A percentile compares a stretch with the other conserved stretches of the same genome.
Evolutionary conservation across 2,113 vertebrate genomes (phyloP).

Genomic region (Pangasianodon gigas): DNA sequence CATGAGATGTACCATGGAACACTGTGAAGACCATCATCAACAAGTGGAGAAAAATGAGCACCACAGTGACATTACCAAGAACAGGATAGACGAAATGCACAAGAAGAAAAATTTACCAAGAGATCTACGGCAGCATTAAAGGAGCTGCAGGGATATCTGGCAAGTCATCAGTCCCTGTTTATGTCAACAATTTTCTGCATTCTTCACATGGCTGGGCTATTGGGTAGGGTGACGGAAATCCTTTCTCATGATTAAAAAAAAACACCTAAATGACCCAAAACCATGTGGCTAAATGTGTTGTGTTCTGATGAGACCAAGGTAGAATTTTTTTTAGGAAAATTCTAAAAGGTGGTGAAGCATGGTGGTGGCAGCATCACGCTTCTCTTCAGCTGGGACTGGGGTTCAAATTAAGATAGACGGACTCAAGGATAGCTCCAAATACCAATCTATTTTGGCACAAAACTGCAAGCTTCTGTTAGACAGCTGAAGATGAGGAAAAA

Average conservation of each 20-base stretch:
- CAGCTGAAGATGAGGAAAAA: neutral
- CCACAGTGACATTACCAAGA: neutral
- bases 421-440: neutral
- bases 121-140: neutral
- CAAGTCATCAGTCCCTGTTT: neutral
- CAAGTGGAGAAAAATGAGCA: neutral
- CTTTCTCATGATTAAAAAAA: neutral
- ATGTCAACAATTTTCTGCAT: neutral
- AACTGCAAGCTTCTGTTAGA: neutral
- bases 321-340: neutral
- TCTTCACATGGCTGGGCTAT: neutral
- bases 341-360: neutral
- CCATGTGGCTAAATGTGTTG: too few relatives aligned
- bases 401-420: neutral
- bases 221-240: neutral
- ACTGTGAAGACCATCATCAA: neutral
- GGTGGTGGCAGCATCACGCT: neutral
- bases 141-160: neutral
- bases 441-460: neutral
- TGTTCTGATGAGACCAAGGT: too few relatives aligned
- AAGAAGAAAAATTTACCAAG: neutral
- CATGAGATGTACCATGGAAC: too few relatives aligned
- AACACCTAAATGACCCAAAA: neutral
- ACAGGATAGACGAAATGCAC: neutral
- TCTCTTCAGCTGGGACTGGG: neutral